Evolutionary conservation across 64 coral and sea anemone species (phyloP), one percentile per base, ranked within the genome.

Genomic region (Orbicella faveolata): DNA sequence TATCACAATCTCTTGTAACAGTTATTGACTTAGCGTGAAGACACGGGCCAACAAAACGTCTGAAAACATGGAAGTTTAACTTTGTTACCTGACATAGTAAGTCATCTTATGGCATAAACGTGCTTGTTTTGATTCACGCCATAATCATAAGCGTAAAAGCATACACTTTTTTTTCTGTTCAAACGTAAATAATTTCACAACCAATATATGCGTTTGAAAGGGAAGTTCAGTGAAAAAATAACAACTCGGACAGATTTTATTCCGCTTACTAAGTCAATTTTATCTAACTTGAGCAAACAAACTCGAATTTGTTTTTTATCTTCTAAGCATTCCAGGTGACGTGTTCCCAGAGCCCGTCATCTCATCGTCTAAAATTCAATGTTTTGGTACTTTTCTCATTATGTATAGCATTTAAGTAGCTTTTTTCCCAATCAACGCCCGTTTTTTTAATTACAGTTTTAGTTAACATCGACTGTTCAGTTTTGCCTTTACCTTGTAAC

Each of bases 281-380:
- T 67, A n/a, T 66, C 23, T 18, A 73, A 72, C 82, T 69, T 85
- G 65, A 85, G 82, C 68, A 85, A 85, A 85, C 82, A 85, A 72
- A 72, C 20, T n/a, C 66, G 3, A 53, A 72, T 26, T 52, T 85
- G 30, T 30, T 85, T 52, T 36, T 54, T 65, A 72, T 52, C 20
- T 30, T 85, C 64, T 72, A 72, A 85, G 68, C 68, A 85, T 72
- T 35, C 63, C 82, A 85, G 82, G 16, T 85, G 82, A 85, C 82
- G 64, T 15, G 82, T 85, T 85, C 82, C 82, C 82, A 85, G 82
- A 85, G 82, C 10, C 65, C 82, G 82, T 72, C 82, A 85, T 51
- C 55, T 59, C 55, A 59, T 59, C 55, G 55, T 59, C 15, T 59
- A 1, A 59, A 59, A 59, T 85, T 85, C 48, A 85, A 70, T 70